Percentiles rank a stretch among this genome's conserved stretches.
Conservation (phyloP, 2,113 vertebrate species). For the Periophthalmus modestus region DNA sequence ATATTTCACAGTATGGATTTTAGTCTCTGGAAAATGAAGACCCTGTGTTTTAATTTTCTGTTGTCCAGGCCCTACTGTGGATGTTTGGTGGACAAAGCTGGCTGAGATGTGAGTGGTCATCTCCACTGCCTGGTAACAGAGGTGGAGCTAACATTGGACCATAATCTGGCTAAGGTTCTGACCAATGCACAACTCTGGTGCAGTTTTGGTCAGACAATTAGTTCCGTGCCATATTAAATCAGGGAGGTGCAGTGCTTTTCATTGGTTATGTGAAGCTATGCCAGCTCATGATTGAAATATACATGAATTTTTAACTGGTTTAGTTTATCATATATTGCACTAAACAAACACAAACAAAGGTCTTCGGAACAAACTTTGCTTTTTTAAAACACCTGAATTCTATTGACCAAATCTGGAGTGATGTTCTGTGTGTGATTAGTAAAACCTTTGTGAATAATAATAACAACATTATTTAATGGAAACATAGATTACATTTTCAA, state of each 20-base stretch:
- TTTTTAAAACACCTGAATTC: too few species aligned
- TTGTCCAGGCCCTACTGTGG: neutral
- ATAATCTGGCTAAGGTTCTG: neutral
- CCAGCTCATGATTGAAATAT: too few species aligned
- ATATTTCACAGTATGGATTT: neutral
- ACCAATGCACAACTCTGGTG: constrained; percentile 1
- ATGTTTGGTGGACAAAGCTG: constrained; percentile 9
- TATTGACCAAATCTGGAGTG: too few species aligned
- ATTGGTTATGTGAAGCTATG: neutral
- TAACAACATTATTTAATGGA: too few species aligned
- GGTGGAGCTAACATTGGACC: constrained; percentile 9
- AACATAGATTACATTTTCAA: too few species aligned
- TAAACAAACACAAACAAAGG: too few species aligned
- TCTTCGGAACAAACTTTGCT: too few species aligned
- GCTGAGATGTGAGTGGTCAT: neutral
- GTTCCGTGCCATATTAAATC: neutral
- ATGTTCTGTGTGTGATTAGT: too few species aligned
- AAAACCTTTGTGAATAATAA: too few species aligned
- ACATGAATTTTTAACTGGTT: too few species aligned
- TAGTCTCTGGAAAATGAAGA: neutral
- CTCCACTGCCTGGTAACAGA: constrained; percentile 7
- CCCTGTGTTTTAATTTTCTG: neutral
- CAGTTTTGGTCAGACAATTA: constrained; percentile 3
- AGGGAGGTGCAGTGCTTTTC: neutral
- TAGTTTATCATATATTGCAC: too few species aligned